These are phyloP conservation scores for Aplidium turbinatum DNA, from an alignment of 23 tunicate species.

Conservation along the genomic window DNA sequence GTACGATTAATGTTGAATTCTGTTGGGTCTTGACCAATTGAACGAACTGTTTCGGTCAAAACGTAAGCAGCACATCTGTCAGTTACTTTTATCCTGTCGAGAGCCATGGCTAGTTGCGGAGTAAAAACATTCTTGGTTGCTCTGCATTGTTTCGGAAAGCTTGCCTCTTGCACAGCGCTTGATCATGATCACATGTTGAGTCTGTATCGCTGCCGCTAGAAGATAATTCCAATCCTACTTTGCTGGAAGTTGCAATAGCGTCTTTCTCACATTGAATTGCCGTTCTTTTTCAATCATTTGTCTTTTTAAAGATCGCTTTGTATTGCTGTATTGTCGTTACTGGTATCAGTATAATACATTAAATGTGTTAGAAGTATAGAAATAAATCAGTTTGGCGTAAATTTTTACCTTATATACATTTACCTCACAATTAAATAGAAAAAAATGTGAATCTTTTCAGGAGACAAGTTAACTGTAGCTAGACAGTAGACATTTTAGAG, in stretches of 20 bases:
- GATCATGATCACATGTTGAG: neutral
- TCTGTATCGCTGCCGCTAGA: conserved; percentile 22
- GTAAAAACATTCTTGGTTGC: conserved; percentile 16
- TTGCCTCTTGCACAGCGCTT: conserved; percentile 6
- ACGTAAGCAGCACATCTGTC: conserved; percentile 25
- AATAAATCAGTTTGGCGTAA: too few relatives aligned
- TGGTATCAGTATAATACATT: too few relatives aligned
- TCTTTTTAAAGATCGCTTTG: too few relatives aligned
- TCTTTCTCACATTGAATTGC: too few relatives aligned
- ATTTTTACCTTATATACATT: too few relatives aligned
- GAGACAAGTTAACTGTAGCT: too few relatives aligned
- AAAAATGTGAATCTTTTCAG: too few relatives aligned
- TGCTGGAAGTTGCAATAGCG: neutral
- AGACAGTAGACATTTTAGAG: too few relatives aligned
- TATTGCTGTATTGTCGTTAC: too few relatives aligned
- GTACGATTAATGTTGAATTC: conserved; percentile 25
- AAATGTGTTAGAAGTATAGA: too few relatives aligned
- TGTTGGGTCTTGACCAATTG: conserved; percentile 18
- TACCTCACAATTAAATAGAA: too few relatives aligned
- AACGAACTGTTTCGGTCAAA: conserved; percentile 21
- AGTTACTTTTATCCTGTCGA: conserved; percentile 2
- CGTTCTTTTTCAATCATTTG: too few relatives aligned
- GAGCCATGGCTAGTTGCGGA: conserved; percentile 32
- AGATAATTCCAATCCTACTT: conserved; percentile 9
- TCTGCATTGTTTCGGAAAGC: neutral